Evolutionary conservation across 2,797 vertebrate genomes (phyloP), one percentile per base, ranked within the genome.

Genomic region (Fistularia tabacaria): DNA sequence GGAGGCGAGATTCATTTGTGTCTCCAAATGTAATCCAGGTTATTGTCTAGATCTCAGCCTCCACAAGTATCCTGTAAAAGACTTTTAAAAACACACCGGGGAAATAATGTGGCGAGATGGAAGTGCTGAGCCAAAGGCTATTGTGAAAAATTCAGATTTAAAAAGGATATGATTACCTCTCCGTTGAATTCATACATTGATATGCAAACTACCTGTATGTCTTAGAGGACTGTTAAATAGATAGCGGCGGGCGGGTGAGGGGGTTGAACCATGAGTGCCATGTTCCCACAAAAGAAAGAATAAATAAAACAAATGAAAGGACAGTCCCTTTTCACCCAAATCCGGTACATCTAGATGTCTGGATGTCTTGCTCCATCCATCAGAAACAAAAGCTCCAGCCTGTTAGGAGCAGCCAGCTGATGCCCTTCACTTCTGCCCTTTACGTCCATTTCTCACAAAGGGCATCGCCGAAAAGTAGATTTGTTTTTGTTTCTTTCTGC

Each of bases 381-480:
- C 77, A 69, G 52, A 74, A 81, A 83, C 73, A 84, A 77, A 79
- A 81, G 56, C 74, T 67, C 73, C 67, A 70, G 69, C n/a, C n/a
- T n/a, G n/a, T n/a, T n/a, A n/a, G n/a, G n/a, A n/a, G n/a, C n/a
- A n/a, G n/a, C 71, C 38, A 6, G 25, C 49, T 54, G 53, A 74
- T 54, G 71, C 58, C 73, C 76, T 79, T 82, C 73, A 66, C 56
- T 79, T 71, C 80, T 74, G 67, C 62, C 67, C 71, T 80, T 83
- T 76, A 71, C 73, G 71, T 82, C 77, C 67, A 59, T 82, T 77
- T 73, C 57, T 79, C 52, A 58, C 10, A 38, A 61, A 71, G 58
- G 39, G 61, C 59, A 63, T 64, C 58, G 45, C 76, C 51, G 41
- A 49, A 25, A 62, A 46, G 50, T 25, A 9, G 3, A 37, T 61